These are phyloP conservation scores for Myotis brandtii DNA, from an alignment of 2,113 vertebrate species.

Conservation along the genomic window DNA sequence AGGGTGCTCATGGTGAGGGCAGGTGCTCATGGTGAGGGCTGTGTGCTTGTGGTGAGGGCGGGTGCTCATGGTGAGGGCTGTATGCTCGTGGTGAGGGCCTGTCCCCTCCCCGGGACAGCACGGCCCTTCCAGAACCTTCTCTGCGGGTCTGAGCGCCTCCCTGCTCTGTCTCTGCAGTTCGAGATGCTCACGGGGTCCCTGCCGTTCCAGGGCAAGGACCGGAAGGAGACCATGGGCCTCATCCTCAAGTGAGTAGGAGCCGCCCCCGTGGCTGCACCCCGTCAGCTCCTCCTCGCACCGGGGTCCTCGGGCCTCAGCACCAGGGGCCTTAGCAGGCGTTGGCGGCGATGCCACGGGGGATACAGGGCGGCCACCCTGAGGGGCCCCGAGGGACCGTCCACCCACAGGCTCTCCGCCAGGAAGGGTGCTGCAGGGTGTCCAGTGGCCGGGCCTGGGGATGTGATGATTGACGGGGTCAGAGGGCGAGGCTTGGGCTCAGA, in stretches of 20 bases:
- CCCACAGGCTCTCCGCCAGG: rapidly evolving
- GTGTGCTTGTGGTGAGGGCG: constrained; percentile 92
- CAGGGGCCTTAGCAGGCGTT: rapidly evolving
- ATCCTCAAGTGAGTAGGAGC: constrained; percentile 95
- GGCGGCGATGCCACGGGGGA: rapidly evolving
- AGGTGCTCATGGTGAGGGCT: too few species aligned
- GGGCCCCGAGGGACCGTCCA: not conserved
- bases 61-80: too few species aligned
- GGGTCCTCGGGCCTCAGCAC: rapidly evolving
- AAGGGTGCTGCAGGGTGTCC: rapidly evolving
- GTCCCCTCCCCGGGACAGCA: too few species aligned
- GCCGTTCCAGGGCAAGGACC: constrained; percentile 98
- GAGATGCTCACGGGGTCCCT: constrained; percentile 98
- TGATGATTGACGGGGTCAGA: rapidly evolving
- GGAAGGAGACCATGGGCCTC: constrained; percentile 98
- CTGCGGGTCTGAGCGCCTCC: not conserved
- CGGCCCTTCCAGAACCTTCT: not conserved
- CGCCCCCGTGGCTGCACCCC: not conserved
- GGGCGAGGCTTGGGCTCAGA: not conserved
- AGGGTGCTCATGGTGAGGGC: too few species aligned
- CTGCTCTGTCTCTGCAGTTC: constrained; percentile 88
- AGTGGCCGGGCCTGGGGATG: rapidly evolving
- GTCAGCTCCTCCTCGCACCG: rapidly evolving
- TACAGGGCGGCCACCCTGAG: rapidly evolving
- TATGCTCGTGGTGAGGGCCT: too few species aligned